Base-by-base conservation (phyloP, 2,797 vertebrate genomes). In the Fringilla coelebs region DNA sequence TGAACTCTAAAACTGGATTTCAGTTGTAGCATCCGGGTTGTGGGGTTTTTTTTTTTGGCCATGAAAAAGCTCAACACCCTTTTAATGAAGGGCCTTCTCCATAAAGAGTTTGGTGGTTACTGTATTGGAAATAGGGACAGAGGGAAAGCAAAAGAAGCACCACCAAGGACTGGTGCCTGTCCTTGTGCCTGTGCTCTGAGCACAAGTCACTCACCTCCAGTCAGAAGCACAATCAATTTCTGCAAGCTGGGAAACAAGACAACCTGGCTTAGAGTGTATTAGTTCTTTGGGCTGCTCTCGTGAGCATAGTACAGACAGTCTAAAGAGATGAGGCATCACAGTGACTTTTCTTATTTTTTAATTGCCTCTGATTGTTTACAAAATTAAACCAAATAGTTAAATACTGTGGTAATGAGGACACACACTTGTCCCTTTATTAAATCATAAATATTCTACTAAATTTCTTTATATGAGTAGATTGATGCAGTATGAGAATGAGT, bases 1-100 rank as follows among this genome's bases (percentile, higher is more conserved):
- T 57, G 32, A 74, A 34, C 29, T 51, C 34, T 14, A 71, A 20
- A 49, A 52, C 10, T 19, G 57, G 9, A 48, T 41, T 79, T 60
- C 22, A 67, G 1, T 29, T 77, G 32, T 46, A 32, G 26, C 9
- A 14, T 26, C 7, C 0, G 0, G 10, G 17, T 26, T 72, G 4
- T 24, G 63, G 3, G 41, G 17, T 20, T 25, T 52, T n/a, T 57
- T 51, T 9, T 22, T 63, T 54, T 20, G 25, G 2, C 22, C 38
- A 3, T 24, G 16, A 40, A 60, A 65, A 89, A 74, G 5, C 31
- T 52, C 7, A 1, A 16, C 16, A 6, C 8, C n/a, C 6, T 41
- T 77, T 68, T 85, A 90, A 72, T 17, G 24, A 73, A 91, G 36
- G 12, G 17, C 28, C 28, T 68, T 83, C 31, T 68, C 25, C 41